phyloP scores from a whole-genome alignment of 1,140 invertebrate species.

The Calosoma granatense region DNA sequence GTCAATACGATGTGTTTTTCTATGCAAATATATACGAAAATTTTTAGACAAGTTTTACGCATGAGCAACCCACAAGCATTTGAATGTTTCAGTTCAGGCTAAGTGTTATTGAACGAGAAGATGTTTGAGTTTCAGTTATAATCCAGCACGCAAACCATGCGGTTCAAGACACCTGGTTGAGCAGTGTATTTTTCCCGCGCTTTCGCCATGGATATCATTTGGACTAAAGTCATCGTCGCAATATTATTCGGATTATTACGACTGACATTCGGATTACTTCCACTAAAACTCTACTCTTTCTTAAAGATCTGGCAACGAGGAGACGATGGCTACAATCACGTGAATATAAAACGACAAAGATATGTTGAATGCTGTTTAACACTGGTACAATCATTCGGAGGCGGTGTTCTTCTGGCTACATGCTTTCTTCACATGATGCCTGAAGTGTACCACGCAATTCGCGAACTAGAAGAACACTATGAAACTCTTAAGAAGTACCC shows the following conservation, averaged over 20 bases:
- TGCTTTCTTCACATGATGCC: slow-evolving; percentile 56
- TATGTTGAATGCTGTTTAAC: slow-evolving; percentile 29
- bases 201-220: slow-evolving; percentile 22
- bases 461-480: slow-evolving; percentile 23
- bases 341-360: slow-evolving; percentile 24
- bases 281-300: slow-evolving; percentile 27
- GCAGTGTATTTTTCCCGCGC: background rate
- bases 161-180: background rate
- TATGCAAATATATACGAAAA: no score
- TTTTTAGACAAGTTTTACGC: no score
- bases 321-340: slow-evolving; percentile 21
- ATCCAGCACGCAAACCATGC: background rate
- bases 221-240: slow-evolving; percentile 30
- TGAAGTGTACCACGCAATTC: slow-evolving; percentile 37
- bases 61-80: background rate
- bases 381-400: slow-evolving; percentile 46
- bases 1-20: no score
- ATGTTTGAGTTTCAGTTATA: background rate
- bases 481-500: slow-evolving; percentile 31
- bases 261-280: slow-evolving; percentile 30
- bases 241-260: slow-evolving; percentile 28
- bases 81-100: background rate
- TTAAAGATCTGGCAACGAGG: slow-evolving; percentile 24
- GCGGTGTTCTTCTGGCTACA: slow-evolving; percentile 56
- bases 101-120: slow-evolving; percentile 3